Percentiles rank a stretch among this genome's conserved stretches.
Evolutionary conservation across 2,797 vertebrate species (phyloP).

Genomic region (Catharus ustulatus): DNA sequence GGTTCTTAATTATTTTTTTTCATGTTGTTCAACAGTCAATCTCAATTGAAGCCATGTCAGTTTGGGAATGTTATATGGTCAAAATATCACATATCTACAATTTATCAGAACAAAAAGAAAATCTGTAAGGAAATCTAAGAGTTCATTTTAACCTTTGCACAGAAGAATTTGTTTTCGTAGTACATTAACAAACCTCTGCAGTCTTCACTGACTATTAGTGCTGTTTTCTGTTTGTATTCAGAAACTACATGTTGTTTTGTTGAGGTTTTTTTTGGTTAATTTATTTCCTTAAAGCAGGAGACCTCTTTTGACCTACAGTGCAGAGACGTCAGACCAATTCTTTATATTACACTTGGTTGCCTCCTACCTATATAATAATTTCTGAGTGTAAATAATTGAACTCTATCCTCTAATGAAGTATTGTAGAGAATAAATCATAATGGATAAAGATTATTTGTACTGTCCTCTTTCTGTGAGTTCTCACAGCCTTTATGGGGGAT

Average conservation of each 20-base stretch:
- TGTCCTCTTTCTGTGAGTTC: constrained; percentile 55
- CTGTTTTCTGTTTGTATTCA: constrained; percentile 75
- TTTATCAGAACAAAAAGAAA: constrained; percentile 70
- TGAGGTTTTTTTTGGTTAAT: constrained; percentile 47
- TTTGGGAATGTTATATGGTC: constrained; percentile 68
- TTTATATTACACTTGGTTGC: constrained; percentile 84
- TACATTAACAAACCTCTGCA: constrained; percentile 73
- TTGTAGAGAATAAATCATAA: constrained; percentile 85
- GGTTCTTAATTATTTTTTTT: constrained; percentile 68
- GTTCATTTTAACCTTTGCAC: constrained; percentile 76
- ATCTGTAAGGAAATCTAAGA: constrained; percentile 67
- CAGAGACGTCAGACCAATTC: constrained; percentile 82
- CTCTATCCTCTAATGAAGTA: constrained; percentile 81
- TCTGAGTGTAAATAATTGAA: constrained; percentile 83
- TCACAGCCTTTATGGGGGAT: neutral
- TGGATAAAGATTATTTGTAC: constrained; percentile 72
- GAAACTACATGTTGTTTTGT: constrained; percentile 70
- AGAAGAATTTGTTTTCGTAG: constrained; percentile 71
- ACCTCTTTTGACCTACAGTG: constrained; percentile 80
- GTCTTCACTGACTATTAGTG: constrained; percentile 72
- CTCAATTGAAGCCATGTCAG: constrained; percentile 71
- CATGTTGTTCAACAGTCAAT: constrained; percentile 66
- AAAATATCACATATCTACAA: constrained; percentile 72
- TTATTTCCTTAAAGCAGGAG: constrained; percentile 77
- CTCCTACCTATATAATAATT: constrained; percentile 82